Evolutionary conservation across 2,888 invertebrate species (phyloP).

Genomic region (Parochlus steinenii): DNA sequence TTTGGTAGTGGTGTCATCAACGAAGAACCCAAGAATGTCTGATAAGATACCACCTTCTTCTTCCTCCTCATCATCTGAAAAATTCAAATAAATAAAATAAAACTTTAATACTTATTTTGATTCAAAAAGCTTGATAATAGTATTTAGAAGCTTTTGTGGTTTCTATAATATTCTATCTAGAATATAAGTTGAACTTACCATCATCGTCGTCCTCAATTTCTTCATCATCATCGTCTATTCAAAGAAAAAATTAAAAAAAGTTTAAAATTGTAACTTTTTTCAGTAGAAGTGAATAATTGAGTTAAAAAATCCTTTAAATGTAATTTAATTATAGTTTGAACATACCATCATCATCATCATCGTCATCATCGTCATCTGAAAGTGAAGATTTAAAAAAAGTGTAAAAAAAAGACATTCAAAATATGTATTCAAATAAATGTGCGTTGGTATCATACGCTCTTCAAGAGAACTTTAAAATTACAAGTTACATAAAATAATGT

Average conservation of each 20-base stretch:
- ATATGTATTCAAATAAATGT: background rate
- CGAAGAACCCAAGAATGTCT: slow-evolving; percentile 5
- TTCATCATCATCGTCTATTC: slow-evolving; percentile 3
- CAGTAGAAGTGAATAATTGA: background rate
- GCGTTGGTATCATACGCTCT: background rate
- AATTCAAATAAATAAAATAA: no score
- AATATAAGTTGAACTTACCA: no score
- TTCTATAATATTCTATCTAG: no score
- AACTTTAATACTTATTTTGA: no score
- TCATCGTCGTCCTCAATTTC: slow-evolving; percentile 9
- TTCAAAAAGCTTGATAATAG: no score
- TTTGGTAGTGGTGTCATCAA: slow-evolving; percentile 8
- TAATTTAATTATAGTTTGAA: background rate
- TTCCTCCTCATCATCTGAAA: no score
- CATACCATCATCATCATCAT: slow-evolving; percentile 8
- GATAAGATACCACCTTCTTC: slow-evolving; percentile 1
- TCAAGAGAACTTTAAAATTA: slow-evolving; percentile 3
- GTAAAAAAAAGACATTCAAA: background rate
- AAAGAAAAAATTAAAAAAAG: background rate
- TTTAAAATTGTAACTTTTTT: background rate
- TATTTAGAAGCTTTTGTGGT: no score
- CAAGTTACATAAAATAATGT: background rate
- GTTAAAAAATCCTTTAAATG: background rate
- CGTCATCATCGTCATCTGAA: slow-evolving; percentile 11
- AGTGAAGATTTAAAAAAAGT: slow-evolving; percentile 1